These are phyloP conservation scores for Picathartes gymnocephalus DNA, from an alignment of 2,113 vertebrate species.

Conservation along the genomic window DNA sequence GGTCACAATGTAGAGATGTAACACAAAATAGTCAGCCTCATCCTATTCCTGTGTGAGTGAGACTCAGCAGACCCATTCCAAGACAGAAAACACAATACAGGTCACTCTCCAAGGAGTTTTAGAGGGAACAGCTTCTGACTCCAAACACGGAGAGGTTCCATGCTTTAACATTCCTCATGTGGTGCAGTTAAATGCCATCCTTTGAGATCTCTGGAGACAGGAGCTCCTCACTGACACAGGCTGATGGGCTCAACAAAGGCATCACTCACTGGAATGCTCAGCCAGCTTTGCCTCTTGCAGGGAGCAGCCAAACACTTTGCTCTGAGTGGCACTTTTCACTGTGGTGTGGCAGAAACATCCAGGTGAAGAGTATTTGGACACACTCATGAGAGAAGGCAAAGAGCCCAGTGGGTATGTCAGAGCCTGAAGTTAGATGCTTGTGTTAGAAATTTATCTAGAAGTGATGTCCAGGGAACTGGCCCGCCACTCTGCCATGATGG, in stretches of 20 bases:
- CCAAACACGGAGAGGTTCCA: neutral
- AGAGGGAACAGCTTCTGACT: neutral
- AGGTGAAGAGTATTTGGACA: neutral
- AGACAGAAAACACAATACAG: neutral
- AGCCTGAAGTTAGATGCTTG: neutral
- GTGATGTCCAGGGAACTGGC: neutral
- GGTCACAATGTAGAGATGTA: neutral
- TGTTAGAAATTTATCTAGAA: neutral
- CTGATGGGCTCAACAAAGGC: neutral
- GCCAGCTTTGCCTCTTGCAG: neutral
- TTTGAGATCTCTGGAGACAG: neutral
- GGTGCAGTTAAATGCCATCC: neutral
- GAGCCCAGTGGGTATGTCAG: rapidly evolving
- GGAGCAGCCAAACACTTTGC: neutral
- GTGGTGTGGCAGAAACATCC: neutral
- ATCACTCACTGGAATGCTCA: neutral
- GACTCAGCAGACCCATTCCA: neutral
- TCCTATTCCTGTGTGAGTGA: neutral
- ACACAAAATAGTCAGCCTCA: neutral
- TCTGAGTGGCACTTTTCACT: neutral
- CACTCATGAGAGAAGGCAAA: neutral
- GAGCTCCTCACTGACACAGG: neutral
- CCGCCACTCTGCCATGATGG: neutral
- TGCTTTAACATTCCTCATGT: neutral
- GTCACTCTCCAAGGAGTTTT: neutral